Conservation (phyloP, 1,140 invertebrate species). For the Dendroctonus ponderosae region DNA sequence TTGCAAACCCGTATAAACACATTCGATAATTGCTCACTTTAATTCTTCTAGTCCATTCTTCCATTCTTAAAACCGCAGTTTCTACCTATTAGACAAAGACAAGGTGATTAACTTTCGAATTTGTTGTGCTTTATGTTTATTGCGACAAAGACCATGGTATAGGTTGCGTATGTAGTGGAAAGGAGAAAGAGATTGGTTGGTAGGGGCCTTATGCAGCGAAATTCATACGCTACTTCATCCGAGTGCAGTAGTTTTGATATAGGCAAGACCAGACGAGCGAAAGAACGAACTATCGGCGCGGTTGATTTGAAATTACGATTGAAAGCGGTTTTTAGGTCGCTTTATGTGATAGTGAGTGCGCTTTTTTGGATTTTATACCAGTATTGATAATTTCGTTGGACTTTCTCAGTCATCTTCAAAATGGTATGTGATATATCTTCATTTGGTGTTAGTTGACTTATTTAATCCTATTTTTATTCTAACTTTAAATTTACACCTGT, state of each 20-base stretch:
- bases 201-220: constrained; percentile 44
- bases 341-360: constrained; percentile 23
- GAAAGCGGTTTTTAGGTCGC: constrained; percentile 31
- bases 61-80: constrained; percentile 23
- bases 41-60: constrained; percentile 12
- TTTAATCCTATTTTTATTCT: too few species aligned
- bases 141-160: constrained; percentile 32
- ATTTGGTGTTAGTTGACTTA: too few species aligned
- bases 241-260: constrained; percentile 29
- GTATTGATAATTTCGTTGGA: too few species aligned
- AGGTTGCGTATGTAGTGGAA: constrained; percentile 9
- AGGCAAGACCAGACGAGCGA: constrained; percentile 23
- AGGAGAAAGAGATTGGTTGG: constrained; percentile 33
- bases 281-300: constrained; percentile 19
- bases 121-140: constrained; percentile 43
- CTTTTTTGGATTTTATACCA: neutral
- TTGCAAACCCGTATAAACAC: neutral
- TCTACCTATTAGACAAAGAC: constrained; percentile 39
- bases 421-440: too few species aligned
- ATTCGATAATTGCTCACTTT: constrained; percentile 7
- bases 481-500: too few species aligned
- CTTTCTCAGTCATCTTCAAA: too few species aligned
- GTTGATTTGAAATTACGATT: constrained; percentile 27
- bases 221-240: constrained; percentile 36
- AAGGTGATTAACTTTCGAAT: constrained; percentile 46